Base-by-base conservation (phyloP, 1,140 invertebrate species). In the Polypedilum vanderplanki region DNA sequence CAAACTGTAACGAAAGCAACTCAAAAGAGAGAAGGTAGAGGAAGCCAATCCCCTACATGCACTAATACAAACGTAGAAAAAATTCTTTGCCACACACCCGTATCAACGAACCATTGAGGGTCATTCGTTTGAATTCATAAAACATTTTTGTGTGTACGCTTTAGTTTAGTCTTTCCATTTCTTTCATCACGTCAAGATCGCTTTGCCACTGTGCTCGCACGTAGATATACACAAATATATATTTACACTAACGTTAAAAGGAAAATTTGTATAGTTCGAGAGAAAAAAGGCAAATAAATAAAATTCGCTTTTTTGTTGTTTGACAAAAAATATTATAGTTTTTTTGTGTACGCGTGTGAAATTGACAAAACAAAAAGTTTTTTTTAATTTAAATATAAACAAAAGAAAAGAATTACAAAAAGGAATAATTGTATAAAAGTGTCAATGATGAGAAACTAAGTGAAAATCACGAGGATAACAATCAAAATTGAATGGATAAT, bases 101-200 rank as follows among this genome's bases (percentile, higher is more conserved):
- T 46, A 46, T 46, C 41, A 57, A 57, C 46, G 46, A 57, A 57
- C 46, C 46, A 57, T 57, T 57, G 46, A 57, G 46, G 41, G 46
- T 57, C 46, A 57, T 57, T 57, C 46, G 46, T 57, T n/a, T 4
- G 46, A 57, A 33, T 33, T 57, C 12, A 18, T n/a, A 70, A 70
- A 18, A 70, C 18, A 18, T n/a, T 70, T 70, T 18, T 9, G 65
- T 70, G 64, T 67, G 4, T n/a, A 18, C 8, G n/a, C n/a, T 70
- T 70, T 70, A 18, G 20, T 22, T 70, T 70, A 70, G 65, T 70
- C 65, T n/a, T 70, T 70, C 65, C 65, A 70, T 70, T 70, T 70
- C n/a, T 20, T 70, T 70, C 65, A 70, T 70, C 65, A 20, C 65
- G 65, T 20, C 20, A 70, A 70, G 46, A 10, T 70, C 65, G 65